Evolutionary conservation across 23 tunicate species (phyloP).

Genomic region (Aplidium turbinatum): DNA sequence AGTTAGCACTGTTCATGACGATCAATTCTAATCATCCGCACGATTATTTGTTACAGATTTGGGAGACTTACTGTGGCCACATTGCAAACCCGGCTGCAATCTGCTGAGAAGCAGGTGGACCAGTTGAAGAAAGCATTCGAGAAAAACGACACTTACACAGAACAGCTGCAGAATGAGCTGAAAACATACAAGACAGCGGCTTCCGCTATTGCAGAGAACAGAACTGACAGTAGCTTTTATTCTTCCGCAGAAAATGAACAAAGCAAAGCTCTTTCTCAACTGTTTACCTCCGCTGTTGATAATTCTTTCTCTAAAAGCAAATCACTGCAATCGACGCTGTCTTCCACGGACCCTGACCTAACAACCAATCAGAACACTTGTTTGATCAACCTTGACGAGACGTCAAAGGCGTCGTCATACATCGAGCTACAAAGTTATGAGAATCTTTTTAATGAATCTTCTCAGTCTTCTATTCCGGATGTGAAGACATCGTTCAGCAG

Average conservation of each 20-base stretch:
- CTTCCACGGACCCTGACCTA: neutral
- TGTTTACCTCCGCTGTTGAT: no score
- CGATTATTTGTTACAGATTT: constrained; percentile 49
- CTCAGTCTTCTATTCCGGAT: neutral
- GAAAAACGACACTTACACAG: constrained; percentile 52
- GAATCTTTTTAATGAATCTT: neutral
- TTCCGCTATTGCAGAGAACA: no score
- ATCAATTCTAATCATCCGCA: no score
- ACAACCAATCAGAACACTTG: neutral
- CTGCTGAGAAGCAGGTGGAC: constrained; percentile 50
- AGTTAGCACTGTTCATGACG: no score
- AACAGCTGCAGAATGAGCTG: constrained; percentile 47
- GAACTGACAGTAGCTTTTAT: no score
- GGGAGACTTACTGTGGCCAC: constrained; percentile 81
- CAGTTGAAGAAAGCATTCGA: constrained; percentile 69
- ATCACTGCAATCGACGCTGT: no score
- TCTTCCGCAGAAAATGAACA: no score
- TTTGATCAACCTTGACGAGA: constrained; percentile 2
- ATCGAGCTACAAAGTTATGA: constrained; percentile 13
- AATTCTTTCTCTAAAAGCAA: no score
- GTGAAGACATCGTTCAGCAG: constrained; percentile 20
- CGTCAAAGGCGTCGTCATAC: constrained; percentile 28
- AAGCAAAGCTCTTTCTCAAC: no score
- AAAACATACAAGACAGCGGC: constrained; percentile 5
- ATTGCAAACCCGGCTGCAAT: constrained; percentile 56